These are phyloP conservation scores for Oscarella lobularis DNA, from an alignment of 37 sponge, comb jelly and placozoan genomes.

Conservation along the genomic window DNA sequence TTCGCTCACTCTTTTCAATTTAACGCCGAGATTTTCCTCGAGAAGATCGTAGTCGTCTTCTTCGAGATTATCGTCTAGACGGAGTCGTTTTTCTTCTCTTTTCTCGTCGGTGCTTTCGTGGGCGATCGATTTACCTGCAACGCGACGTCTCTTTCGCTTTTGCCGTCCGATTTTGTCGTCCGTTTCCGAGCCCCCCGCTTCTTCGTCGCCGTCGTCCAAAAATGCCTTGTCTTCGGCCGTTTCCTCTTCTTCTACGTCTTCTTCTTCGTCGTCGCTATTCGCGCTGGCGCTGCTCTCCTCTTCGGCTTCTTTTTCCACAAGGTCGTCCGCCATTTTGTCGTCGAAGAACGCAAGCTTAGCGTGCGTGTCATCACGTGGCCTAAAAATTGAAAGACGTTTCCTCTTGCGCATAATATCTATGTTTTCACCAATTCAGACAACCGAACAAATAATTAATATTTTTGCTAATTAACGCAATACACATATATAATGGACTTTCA, in stretches of 20 bases:
- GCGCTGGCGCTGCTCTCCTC: slow-evolving; percentile 12
- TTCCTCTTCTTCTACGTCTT: slow-evolving; percentile 21
- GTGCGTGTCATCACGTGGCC: no score
- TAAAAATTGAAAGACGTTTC: no score
- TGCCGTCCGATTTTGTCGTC: background rate
- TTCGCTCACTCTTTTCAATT: slow-evolving; percentile 13
- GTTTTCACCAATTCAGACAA: no score
- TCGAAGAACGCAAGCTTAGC: no score
- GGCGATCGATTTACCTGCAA: slow-evolving; percentile 4
- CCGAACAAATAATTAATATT: no score
- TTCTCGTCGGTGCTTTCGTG: slow-evolving; percentile 20
- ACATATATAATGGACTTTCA: no score
- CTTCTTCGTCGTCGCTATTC: slow-evolving; percentile 28
- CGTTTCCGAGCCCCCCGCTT: background rate
- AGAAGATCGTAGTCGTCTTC: background rate
- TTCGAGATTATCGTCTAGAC: background rate
- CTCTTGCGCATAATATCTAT: no score
- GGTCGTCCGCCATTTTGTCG: slow-evolving; percentile 7
- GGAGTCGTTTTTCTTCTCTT: slow-evolving; percentile 2
- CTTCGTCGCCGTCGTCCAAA: slow-evolving; percentile 12
- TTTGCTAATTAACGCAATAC: no score
- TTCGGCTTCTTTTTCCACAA: slow-evolving; percentile 7
- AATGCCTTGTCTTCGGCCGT: background rate
- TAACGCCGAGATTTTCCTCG: background rate
- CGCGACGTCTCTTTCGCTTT: slow-evolving; percentile 16